Evolutionary conservation across 1,140 invertebrate genomes (phyloP).

Genomic region (Mizuhopecten yessoensis): DNA sequence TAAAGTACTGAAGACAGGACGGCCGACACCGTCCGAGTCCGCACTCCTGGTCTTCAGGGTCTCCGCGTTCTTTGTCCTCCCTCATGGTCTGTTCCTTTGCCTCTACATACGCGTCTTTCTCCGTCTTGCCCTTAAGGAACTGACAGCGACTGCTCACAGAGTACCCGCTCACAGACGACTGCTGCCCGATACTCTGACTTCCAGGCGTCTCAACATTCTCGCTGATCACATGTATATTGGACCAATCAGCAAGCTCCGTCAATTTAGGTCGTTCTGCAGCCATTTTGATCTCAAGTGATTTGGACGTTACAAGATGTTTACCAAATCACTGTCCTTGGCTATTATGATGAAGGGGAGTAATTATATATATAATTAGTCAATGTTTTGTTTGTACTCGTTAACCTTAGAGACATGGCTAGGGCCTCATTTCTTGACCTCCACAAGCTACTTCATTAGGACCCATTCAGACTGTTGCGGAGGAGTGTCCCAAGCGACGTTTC

Average conservation of each 20-base stretch:
- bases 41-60: conserved; percentile 86
- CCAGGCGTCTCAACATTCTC: conserved; percentile 64
- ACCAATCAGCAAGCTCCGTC: conserved; percentile 52
- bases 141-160: conserved; percentile 71
- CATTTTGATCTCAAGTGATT: conserved; percentile 39
- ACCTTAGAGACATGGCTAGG: background rate
- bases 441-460: background rate
- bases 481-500: background rate
- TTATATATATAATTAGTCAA: too few species aligned
- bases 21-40: conserved; percentile 92
- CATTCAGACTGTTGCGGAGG: background rate
- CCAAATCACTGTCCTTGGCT: background rate
- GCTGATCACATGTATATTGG: conserved; percentile 40
- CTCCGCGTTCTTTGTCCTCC: conserved; percentile 31
- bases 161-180: conserved; percentile 71
- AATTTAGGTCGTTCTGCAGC: conserved; percentile 55
- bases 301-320: background rate
- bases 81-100: conserved; percentile 53
- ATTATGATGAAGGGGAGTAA: background rate
- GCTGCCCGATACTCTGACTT: conserved; percentile 65
- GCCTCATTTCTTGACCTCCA: background rate
- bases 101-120: conserved; percentile 72
- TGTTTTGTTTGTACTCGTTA: background rate
- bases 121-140: conserved; percentile 69
- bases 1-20: conserved; percentile 91